Base-by-base conservation (phyloP, 2,113 vertebrate genomes). In the Gobio gobio region DNA sequence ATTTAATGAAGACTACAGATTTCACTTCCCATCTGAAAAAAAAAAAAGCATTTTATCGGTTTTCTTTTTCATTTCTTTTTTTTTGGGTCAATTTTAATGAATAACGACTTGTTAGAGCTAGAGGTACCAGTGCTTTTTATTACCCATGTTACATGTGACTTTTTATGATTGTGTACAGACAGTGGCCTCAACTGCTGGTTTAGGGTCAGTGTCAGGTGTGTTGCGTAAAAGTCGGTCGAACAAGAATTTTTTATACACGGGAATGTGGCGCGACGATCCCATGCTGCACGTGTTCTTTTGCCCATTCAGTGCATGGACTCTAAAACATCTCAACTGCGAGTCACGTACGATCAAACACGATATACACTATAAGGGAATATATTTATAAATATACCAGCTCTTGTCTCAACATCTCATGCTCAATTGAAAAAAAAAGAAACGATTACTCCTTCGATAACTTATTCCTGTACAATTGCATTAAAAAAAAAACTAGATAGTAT, bases 271-370 rank as follows among this genome's bases (percentile, higher is more conserved):
- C 87, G 89, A 88, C 89, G 85, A 87, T 89, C 70, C 91, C 85
- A 91, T 86, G 89, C 91, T 87, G 90, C 91, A 90, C 90, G 86
- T 89, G 82, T 92, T 90, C 82, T 92, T 93, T 90, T 88, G 88
- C 92, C 92, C 90, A 90, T 92, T 90, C 92, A 87, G 88, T 95
- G 94, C 94, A 95, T 95, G 94, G 91, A 93, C 84, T 86, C 90
- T 90, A 91, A 91, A 91, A 88, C 92, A 93, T 92, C 90, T 89
- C 90, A 91, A 88, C 86, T 87, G 88, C 89, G 86, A 91, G 86
- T 90, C 90, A 93, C 54, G 12, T 13, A 40, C 89, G 86, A 88
- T 89, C 87, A 89, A 89, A 89, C 78, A 86, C 54, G 33, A 91
- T 89, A 91, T 91, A 90, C 84, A 87, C 90, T 91, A 93, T 93